Evolutionary conservation across 2,113 vertebrate genomes (phyloP), one percentile per base, ranked within the genome.

Genomic region (Thermophis baileyi): DNA sequence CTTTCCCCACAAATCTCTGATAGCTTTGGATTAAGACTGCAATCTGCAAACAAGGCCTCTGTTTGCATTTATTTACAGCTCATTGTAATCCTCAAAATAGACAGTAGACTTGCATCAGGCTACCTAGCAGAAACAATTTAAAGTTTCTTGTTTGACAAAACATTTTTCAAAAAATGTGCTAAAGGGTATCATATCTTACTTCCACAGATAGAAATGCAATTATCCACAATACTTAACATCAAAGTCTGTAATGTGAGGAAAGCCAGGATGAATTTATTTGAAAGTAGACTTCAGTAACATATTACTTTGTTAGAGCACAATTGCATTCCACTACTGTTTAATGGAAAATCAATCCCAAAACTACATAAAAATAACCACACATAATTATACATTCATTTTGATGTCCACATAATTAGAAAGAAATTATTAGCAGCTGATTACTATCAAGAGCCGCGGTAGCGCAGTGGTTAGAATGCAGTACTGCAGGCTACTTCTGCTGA

Each of bases 1-100:
- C n/a, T 92, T 95, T 92, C 69, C 85, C 90, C 25, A 25, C 92
- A 69, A 94, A 92, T 93, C 51, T 95, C 92, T 94, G 91, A 87
- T 93, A 88, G 85, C 53, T 89, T 94, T 93, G 93, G 57, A 94
- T 92, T 96, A 90, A 63, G 49, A 90, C 11, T 8, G 12, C 63
- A 30, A 91, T 94, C 93, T 27, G 35, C 54, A 94, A 93, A 93
- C 14, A 95, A 85, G 85, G 57, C 81, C 93, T 60, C 8, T 91
- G 74, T 90, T 95, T 94, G 88, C 87, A 93, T 35, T 91, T 93
- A 89, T 93, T 91, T 91, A 91, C 81, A 44, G 30, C 14, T 46
- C 35, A 90, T n/a, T 90, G 54, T 94, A 94, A 94, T 93, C 87
- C 40, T 8, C 53, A 91, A 89, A 95, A 92, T 46, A 91, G 53